Conservation (phyloP, 2,797 vertebrate genomes). For the Oryzias dopingdopingensis region DNA sequence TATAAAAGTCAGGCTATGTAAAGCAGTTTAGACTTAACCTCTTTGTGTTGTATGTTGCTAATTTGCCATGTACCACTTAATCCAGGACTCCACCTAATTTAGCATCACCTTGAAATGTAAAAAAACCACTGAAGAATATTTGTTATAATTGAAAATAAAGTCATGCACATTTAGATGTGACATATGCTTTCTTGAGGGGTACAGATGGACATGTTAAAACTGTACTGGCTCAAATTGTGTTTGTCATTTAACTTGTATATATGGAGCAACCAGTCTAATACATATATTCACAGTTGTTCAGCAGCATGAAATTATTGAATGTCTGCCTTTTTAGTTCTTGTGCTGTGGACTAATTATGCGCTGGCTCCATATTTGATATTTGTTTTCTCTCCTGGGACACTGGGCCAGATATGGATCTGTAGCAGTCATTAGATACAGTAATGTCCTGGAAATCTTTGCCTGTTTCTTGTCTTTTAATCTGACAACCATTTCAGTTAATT, state of each 20-base stretch:
- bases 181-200: no score
- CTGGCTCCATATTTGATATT: slow-evolving; percentile 62
- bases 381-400: slow-evolving; percentile 54
- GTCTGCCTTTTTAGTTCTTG: slow-evolving; percentile 50
- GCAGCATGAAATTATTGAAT: slow-evolving; percentile 52
- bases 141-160: no score
- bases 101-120: no score
- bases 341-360: slow-evolving; percentile 69
- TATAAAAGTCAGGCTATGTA: no score
- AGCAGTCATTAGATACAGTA: slow-evolving; percentile 72
- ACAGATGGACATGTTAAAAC: no score
- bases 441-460: slow-evolving; percentile 62
- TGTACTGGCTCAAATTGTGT: no score
- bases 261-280: slow-evolving; percentile 55
- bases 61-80: no score
- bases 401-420: slow-evolving; percentile 68
- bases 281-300: slow-evolving; percentile 63
- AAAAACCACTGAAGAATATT: no score
- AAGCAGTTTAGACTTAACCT: no score
- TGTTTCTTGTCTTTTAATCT: slow-evolving; percentile 68
- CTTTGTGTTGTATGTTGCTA: no score
- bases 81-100: no score
- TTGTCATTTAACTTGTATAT: slow-evolving; percentile 5
- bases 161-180: no score
- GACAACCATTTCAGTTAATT: slow-evolving; percentile 68